Evolutionary conservation across 2,797 vertebrate genomes (phyloP), one percentile per base, ranked within the genome.

Genomic region (Yasuhikotakia modesta): DNA sequence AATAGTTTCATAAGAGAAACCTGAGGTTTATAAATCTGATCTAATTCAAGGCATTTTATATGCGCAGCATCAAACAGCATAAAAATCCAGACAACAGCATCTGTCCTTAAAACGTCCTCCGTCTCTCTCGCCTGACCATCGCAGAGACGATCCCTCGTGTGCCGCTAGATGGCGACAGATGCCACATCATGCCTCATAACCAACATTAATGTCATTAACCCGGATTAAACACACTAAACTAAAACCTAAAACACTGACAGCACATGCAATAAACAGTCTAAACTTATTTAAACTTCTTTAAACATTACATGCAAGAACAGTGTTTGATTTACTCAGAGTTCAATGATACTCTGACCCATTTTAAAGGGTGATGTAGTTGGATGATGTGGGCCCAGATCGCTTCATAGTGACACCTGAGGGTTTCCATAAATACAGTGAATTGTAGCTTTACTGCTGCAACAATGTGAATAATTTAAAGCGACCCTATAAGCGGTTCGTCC

Each of bases 101-200:
- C 5, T 86, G 88, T 83, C 90, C 89, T 89, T 84, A 77, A 90
- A 88, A 89, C 39, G 87, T 81, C 89, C 89, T 90, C 79, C 74
- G 43, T 72, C 19, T 22, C 19, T 13, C 16, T 64, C 46, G 4
- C 3, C 4, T 24, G 21, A 64, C 53, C 35, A 24, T 30, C 0
- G 22, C 7, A 65, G 50, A 65, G 39, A 32, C 16, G 64, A 48
- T 30, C 11, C 4, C 1, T 57, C 8, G 53, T 2, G 3, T 32
- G 48, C 81, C 88, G 86, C 82, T 81, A 76, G 84, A 79, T 86
- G 83, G 86, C 48, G 81, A 60, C 85, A 89, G 64, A 87, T 81
- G 24, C 68, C 61, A 63, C 17, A 35, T 5, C 10, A 78, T 52
- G 19, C 14, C n/a, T 17, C 17, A 22, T 27, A 53, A 19, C 6